A percentile compares a stretch with the other conserved stretches of the same genome.
phyloP scores from a whole-genome alignment of 2,888 invertebrate species.

The Cosmopolites sordidus region DNA sequence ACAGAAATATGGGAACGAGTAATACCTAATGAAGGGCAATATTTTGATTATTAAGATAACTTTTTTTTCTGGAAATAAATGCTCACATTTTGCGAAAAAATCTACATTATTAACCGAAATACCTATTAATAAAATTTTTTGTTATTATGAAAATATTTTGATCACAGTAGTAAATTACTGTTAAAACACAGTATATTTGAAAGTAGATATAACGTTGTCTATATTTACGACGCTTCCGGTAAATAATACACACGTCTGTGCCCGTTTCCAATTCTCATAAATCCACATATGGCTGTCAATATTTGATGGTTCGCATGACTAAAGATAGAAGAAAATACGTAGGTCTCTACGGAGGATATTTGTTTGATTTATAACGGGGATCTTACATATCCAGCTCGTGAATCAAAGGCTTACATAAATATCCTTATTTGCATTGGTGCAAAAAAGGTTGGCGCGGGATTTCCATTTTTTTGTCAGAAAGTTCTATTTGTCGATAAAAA shows the following conservation, averaged over 20 bases:
- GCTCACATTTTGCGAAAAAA: too few species aligned
- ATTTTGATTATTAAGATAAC: too few species aligned
- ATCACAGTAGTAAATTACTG: too few species aligned
- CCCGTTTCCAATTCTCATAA: constrained; percentile 15
- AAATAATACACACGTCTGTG: background rate
- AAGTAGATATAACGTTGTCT: background rate
- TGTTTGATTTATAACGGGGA: constrained; percentile 27
- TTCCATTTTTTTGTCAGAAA: too few species aligned
- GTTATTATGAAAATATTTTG: too few species aligned
- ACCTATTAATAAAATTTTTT: too few species aligned
- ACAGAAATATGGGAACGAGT: too few species aligned
- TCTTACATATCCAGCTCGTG: constrained; percentile 23
- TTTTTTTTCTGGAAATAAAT: too few species aligned
- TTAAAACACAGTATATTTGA: too few species aligned
- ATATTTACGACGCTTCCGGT: background rate
- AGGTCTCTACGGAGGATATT: constrained; percentile 24
- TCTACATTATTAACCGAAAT: too few species aligned
- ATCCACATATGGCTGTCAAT: constrained; percentile 26
- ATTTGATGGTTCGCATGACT: constrained; percentile 26
- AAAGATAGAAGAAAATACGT: constrained; percentile 23
- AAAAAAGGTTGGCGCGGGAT: background rate
- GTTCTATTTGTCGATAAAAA: too few species aligned
- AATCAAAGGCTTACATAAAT: constrained; percentile 24
- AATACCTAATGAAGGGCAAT: too few species aligned
- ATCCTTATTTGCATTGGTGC: constrained; percentile 22